Conservation (phyloP, 2,113 vertebrate species). For the Aptenodytes forsteri region DNA sequence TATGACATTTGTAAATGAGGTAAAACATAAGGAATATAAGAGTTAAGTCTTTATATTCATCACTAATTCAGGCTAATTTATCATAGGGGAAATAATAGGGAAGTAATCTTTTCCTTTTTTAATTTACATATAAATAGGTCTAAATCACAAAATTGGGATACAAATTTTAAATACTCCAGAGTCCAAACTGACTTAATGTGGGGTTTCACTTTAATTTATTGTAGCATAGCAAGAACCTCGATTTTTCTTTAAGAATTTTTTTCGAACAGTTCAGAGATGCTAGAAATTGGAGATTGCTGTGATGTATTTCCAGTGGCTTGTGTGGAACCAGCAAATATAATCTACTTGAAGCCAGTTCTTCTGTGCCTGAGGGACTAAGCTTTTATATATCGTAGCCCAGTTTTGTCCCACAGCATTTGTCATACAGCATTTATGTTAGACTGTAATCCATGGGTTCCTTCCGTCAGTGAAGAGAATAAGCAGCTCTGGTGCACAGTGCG, state of each 20-base stretch:
- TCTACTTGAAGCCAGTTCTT: not conserved
- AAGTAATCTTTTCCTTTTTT: not conserved
- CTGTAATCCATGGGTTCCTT: not conserved
- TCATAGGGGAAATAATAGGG: slow-evolving; percentile 56
- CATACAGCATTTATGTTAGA: not conserved
- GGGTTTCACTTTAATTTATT: not conserved
- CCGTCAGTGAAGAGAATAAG: not conserved
- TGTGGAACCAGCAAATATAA: not conserved
- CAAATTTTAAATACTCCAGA: slow-evolving; percentile 55
- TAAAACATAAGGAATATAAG: slow-evolving; percentile 46
- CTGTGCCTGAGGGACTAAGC: not conserved
- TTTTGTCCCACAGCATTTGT: not conserved
- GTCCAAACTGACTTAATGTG: not conserved
- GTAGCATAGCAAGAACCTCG: not conserved
- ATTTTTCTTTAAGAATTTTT: not conserved
- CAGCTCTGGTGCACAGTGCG: not conserved
- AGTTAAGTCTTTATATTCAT: slow-evolving; percentile 58
- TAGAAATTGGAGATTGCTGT: not conserved
- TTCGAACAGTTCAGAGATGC: not conserved
- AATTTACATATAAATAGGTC: slow-evolving; percentile 55
- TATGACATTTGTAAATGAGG: slow-evolving; percentile 60
- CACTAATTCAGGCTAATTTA: slow-evolving; percentile 63
- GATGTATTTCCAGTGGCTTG: not conserved
- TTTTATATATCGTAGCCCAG: not conserved
- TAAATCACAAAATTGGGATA: slow-evolving; percentile 22